Percentiles rank a stretch among this genome's conserved stretches.
These are phyloP conservation scores for Artibeus lituratus DNA, from an alignment of 2,797 vertebrate species.

Conservation along the genomic window DNA sequence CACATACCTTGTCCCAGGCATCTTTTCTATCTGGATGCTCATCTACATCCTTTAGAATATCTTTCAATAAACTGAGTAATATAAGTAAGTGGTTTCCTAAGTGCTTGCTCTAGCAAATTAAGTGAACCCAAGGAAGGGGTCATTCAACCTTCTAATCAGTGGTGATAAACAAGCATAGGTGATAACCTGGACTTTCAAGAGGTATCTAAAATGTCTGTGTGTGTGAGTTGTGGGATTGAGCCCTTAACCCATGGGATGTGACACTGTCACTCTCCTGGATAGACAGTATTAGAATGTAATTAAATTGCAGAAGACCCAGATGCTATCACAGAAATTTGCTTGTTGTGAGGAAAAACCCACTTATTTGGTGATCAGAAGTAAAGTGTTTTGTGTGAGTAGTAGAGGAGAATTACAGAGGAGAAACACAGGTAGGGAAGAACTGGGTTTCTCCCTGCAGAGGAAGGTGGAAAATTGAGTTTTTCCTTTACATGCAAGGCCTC, in stretches of 20 bases:
- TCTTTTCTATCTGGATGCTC: not conserved
- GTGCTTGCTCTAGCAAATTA: not conserved
- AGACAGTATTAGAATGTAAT: not conserved
- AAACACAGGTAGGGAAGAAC: not conserved
- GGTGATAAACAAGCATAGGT: not conserved
- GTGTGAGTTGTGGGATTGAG: not conserved
- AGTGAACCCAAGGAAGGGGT: not conserved
- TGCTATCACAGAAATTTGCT: not conserved
- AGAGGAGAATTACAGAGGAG: not conserved
- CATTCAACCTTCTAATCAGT: not conserved
- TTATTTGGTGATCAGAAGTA: not conserved
- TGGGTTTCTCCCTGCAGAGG: not conserved
- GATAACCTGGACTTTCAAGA: not conserved
- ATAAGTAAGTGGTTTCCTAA: not conserved
- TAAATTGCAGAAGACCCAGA: not conserved
- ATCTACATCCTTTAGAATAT: not conserved
- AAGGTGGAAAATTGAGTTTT: not conserved
- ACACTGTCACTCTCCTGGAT: not conserved
- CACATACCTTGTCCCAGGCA: not conserved
- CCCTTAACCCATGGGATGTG: not conserved
- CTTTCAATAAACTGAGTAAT: not conserved
- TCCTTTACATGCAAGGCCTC: not conserved
- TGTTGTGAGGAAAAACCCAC: not conserved
- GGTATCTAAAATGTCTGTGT: not conserved
- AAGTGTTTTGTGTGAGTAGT: not conserved